phyloP scores from a whole-genome alignment of 2,113 vertebrate genomes.

The Plecturocebus donacophilus region DNA sequence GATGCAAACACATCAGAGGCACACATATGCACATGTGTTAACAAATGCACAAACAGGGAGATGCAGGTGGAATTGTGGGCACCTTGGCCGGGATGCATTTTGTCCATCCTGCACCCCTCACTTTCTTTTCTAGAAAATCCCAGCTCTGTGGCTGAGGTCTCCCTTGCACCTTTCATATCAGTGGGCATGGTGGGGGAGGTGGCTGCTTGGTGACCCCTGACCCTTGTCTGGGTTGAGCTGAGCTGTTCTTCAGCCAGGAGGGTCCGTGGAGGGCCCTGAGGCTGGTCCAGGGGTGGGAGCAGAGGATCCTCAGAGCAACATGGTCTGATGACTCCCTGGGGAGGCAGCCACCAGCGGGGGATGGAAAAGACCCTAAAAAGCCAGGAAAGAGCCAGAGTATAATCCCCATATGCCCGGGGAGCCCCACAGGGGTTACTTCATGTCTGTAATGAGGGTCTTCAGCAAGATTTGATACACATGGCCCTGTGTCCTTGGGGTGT shows the following conservation, averaged over 20 bases:
- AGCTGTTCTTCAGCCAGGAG: neutral
- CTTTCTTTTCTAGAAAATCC: neutral
- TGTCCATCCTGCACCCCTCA: fast-evolving
- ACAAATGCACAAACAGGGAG: neutral
- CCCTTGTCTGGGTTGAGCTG: neutral
- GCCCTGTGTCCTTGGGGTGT: neutral
- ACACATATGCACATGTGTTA: fast-evolving
- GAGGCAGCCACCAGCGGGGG: neutral
- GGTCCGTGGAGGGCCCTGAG: neutral
- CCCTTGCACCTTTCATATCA: neutral
- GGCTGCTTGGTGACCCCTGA: neutral
- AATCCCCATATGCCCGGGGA: neutral
- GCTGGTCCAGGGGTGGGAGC: too few species aligned
- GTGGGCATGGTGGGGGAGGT: fast-evolving
- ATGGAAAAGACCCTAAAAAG: neutral
- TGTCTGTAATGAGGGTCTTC: neutral
- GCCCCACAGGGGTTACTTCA: neutral
- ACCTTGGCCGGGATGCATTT: neutral
- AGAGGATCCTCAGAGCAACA: too few species aligned
- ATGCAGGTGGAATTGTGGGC: neutral
- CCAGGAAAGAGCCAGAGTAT: fast-evolving
- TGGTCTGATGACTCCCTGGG: too few species aligned
- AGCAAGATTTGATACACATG: fast-evolving
- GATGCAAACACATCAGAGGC: fast-evolving
- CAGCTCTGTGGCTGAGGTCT: neutral